A percentile compares a stretch with the other conserved stretches of the same genome.
Conservation (phyloP, 1,140 invertebrate genomes). For the Danaus melanippus region DNA sequence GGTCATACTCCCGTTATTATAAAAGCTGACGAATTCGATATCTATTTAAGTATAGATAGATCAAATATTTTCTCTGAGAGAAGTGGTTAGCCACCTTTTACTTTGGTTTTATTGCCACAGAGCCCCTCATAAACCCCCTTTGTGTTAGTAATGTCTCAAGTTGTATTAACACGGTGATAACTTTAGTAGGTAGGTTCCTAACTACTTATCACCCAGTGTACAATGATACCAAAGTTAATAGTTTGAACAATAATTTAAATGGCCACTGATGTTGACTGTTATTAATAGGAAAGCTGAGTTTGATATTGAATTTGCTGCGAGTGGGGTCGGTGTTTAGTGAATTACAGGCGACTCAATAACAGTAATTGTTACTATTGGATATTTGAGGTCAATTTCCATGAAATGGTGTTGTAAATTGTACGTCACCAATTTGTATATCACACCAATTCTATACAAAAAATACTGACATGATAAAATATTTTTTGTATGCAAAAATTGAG, state of each 20-base stretch:
- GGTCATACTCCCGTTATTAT: neutral
- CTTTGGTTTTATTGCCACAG: constrained; percentile 64
- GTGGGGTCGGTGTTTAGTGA: constrained; percentile 36
- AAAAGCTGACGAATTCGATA: constrained; percentile 20
- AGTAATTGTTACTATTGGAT: constrained; percentile 12
- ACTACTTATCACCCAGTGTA: constrained; percentile 32
- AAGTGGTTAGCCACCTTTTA: constrained; percentile 64
- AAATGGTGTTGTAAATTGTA: too few relatives aligned
- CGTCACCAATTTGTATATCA: too few relatives aligned
- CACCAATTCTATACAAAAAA: too few relatives aligned
- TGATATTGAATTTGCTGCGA: constrained; percentile 51
- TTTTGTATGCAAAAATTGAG: too few relatives aligned
- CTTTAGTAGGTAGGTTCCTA: constrained; percentile 43
- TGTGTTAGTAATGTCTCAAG: constrained; percentile 65
- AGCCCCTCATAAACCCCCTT: constrained; percentile 58
- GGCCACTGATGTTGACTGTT: constrained; percentile 36
- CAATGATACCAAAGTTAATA: constrained; percentile 47
- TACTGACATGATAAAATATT: too few relatives aligned
- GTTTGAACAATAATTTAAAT: constrained; percentile 62
- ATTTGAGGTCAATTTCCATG: neutral
- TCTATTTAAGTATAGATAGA: constrained; percentile 23
- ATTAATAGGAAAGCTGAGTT: constrained; percentile 42
- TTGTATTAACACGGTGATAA: constrained; percentile 65
- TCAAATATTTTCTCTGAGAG: constrained; percentile 44
- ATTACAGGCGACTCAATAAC: constrained; percentile 30